Percentiles rank a stretch among this genome's conserved stretches.
Conservation (phyloP, 2,888 invertebrate genomes). For the Holacanthella duospinosa region DNA sequence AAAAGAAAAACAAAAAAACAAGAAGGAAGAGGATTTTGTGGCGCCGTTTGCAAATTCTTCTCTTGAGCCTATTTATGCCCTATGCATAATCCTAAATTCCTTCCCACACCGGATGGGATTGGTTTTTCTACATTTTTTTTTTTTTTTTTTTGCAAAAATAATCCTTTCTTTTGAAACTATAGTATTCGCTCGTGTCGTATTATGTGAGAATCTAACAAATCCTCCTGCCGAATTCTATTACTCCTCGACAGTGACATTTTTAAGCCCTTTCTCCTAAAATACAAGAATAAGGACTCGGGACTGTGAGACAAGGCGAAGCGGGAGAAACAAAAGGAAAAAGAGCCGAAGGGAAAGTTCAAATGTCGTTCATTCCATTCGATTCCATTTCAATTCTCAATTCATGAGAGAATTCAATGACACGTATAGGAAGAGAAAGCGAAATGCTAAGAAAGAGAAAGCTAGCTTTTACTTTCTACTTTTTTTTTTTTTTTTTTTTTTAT, state of each 20-base stretch:
- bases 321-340: neutral
- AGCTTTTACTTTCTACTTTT: neutral
- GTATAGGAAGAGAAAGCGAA: neutral
- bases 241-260: neutral
- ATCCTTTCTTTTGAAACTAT: neutral
- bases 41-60: too few species aligned
- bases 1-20: too few species aligned
- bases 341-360: conserved; percentile 1
- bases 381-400: conserved; percentile 2
- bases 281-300: too few species aligned
- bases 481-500: too few species aligned
- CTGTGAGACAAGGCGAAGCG: neutral
- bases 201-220: neutral
- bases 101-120: neutral
- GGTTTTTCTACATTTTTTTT: neutral
- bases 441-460: neutral
- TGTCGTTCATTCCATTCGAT: conserved; percentile 2
- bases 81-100: neutral
- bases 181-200: too few species aligned
- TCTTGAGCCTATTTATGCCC: neutral
- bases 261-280: conserved; percentile 1
- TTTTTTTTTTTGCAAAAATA: neutral
- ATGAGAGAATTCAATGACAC: conserved; percentile 4
- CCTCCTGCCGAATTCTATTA: neutral
- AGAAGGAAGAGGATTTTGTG: too few species aligned